Evolutionary conservation across 1,140 invertebrate species (phyloP), one percentile per base, ranked within the genome.

Genomic region (Hestina assimilis): DNA sequence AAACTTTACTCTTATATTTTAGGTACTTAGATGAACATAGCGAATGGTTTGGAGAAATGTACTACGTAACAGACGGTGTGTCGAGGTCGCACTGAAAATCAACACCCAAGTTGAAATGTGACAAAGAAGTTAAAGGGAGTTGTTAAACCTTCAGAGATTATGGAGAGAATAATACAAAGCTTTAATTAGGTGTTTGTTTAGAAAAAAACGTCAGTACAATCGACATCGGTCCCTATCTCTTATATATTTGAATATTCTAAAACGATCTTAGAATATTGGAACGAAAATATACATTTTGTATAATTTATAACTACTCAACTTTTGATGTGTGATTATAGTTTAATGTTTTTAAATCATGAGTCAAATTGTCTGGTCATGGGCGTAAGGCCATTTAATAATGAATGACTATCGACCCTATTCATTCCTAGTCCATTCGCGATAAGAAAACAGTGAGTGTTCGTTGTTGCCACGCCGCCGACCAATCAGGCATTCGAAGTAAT

Each of bases 11-110:
- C 38, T n/a, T n/a, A 29, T 52, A 9, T 54, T 59, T 17, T 71
- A 89, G 87, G 63, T 89, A 83, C 53, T 63, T 89, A 57, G 83
- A 89, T 20, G 83, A 89, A 26, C 86, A 89, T 65, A 81, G 75
- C 33, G 87, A 89, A 55, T 89, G 87, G 87, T 89, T 89, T 51
- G 84, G 86, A 3, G 83, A 89, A 40, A 75, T 75, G 63, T 82
- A 79, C 64, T 89, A 89, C 67, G 70, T 81, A 12, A 72, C 73
- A 4, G 82, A 86, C 53, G 78, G 59, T 40, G 67, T 77, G 20
- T 77, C 75, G n/a, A 67, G 77, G 7, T 89, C 86, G 1, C 82
- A 78, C 43, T 84, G 68, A 72, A 28, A 28, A n/a, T 11, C 21
- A 43, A 17, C 38, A 29, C 23, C n/a, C 3, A 56, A 11, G 45